Percentiles rank a stretch among this genome's conserved stretches.
Conservation (phyloP, 2,888 invertebrate species). For the Andrena haemorrhoa region DNA sequence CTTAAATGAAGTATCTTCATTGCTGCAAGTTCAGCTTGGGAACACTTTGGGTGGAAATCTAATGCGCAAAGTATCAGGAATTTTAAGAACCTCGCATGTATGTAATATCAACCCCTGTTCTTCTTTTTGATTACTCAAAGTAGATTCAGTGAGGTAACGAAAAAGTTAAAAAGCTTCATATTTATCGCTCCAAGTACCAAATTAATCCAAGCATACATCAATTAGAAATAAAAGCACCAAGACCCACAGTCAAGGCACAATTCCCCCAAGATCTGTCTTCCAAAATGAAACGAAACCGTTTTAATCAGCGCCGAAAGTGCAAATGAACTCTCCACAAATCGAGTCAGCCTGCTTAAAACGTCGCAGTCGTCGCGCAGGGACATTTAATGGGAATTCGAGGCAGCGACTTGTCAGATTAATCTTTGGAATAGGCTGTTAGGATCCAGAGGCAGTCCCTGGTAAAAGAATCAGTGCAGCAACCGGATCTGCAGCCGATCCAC, state of each 20-base stretch:
- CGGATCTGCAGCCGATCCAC: constrained; percentile 10
- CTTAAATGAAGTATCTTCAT: too few species aligned
- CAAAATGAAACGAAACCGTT: neutral
- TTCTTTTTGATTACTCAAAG: too few species aligned
- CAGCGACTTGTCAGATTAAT: constrained; percentile 46
- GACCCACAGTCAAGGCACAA: neutral
- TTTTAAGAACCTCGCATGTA: too few species aligned
- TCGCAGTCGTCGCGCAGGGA: neutral
- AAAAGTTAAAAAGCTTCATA: too few species aligned
- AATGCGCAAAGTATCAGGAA: too few species aligned
- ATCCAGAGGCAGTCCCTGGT: neutral
- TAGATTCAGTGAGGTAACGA: too few species aligned
- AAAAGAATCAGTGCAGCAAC: constrained; percentile 10
- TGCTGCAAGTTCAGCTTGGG: too few species aligned
- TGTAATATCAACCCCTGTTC: too few species aligned
- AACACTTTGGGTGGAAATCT: too few species aligned
- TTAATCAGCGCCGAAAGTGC: neutral
- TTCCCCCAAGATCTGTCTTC: neutral
- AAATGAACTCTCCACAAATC: neutral
- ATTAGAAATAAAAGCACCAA: too few species aligned
- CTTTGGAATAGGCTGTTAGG: neutral
- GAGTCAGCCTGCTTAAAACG: neutral
- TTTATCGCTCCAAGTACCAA: too few species aligned
- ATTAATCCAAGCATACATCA: too few species aligned
- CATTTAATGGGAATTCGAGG: neutral